phyloP scores from a whole-genome alignment of 2,888 invertebrate genomes.

The Tenthredo distinguenda region DNA sequence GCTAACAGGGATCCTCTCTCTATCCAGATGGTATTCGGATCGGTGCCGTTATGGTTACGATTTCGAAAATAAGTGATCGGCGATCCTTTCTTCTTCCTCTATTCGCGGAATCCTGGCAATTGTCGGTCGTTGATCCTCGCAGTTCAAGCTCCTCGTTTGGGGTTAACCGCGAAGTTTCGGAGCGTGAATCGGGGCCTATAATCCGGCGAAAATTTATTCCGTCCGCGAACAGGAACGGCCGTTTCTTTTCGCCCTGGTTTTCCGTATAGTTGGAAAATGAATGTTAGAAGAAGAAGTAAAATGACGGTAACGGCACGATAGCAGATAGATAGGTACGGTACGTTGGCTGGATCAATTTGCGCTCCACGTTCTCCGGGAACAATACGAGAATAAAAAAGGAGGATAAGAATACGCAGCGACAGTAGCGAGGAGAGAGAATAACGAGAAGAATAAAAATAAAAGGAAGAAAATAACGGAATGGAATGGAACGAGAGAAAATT shows the following conservation, averaged over 20 bases:
- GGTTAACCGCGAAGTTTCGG: conserved; percentile 8
- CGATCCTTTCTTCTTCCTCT: not conserved
- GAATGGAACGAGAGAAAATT: no score
- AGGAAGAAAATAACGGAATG: not conserved
- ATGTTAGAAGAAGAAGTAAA: not conserved
- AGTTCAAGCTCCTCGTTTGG: not conserved
- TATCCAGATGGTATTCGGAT: no score
- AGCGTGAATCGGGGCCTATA: conserved; percentile 29
- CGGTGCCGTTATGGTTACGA: not conserved
- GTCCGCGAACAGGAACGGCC: not conserved
- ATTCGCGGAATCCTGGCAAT: not conserved
- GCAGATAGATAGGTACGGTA: not conserved
- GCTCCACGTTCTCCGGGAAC: not conserved
- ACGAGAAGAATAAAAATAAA: not conserved
- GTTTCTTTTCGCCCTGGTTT: not conserved
- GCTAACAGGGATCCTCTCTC: no score
- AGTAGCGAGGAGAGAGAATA: not conserved
- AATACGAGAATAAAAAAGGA: not conserved
- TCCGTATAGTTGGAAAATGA: not conserved
- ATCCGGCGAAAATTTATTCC: conserved; percentile 15
- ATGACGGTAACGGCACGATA: not conserved
- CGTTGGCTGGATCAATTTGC: not conserved
- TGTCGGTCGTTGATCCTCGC: not conserved
- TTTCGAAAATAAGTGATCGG: not conserved
- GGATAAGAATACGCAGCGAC: not conserved